Conservation (phyloP, 2,888 invertebrate genomes). For the Perizoma affinitatum region DNA sequence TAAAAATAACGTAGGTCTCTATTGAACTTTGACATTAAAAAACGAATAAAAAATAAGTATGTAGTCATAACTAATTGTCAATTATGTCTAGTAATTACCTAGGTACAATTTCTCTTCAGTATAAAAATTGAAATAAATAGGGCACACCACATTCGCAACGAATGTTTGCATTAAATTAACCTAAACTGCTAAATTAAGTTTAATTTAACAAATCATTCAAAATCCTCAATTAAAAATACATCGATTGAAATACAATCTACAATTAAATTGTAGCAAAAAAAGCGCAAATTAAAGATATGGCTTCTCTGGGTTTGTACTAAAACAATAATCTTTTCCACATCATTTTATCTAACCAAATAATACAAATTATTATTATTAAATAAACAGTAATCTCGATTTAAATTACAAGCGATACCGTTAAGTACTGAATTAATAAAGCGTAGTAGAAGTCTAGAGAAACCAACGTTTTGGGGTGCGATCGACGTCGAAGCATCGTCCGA, state of each 20-base stretch:
- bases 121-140: slow-evolving; percentile 79
- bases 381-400: slow-evolving; percentile 43
- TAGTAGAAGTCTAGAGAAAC: slow-evolving; percentile 37
- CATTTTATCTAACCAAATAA: slow-evolving; percentile 18
- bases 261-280: slow-evolving; percentile 70
- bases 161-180: slow-evolving; percentile 68
- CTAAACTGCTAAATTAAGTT: slow-evolving; percentile 54
- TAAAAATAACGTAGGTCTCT: slow-evolving; percentile 42
- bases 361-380: slow-evolving; percentile 15
- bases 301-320: slow-evolving; percentile 74
- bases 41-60: slow-evolving; percentile 45
- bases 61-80: slow-evolving; percentile 71
- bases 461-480: slow-evolving; percentile 35
- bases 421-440: slow-evolving; percentile 47
- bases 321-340: slow-evolving; percentile 38
- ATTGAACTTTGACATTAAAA: slow-evolving; percentile 52
- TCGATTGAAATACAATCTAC: slow-evolving; percentile 63
- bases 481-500: too few species aligned
- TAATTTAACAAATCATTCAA: slow-evolving; percentile 24
- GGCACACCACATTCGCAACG: slow-evolving; percentile 74
- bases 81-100: slow-evolving; percentile 62
- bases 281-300: slow-evolving; percentile 67
- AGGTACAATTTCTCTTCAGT: slow-evolving; percentile 68
- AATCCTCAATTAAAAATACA: slow-evolving; percentile 25
- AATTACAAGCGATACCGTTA: slow-evolving; percentile 41